Conservation (phyloP, 2,888 invertebrate species). For the Odontothrips loti region DNA sequence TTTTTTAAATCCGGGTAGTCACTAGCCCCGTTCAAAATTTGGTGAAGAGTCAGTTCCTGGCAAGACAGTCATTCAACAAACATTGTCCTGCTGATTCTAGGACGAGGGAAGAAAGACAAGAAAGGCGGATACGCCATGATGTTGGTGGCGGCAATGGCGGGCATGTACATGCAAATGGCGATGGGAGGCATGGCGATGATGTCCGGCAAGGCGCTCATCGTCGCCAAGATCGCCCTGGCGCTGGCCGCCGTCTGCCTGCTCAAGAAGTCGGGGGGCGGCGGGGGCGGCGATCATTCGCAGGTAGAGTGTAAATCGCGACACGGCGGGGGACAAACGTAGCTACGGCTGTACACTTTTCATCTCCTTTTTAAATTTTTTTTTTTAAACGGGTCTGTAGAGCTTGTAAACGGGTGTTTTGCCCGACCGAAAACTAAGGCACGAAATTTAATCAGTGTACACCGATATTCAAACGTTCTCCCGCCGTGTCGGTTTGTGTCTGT, state of each 20-base stretch:
- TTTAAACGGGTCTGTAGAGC: too few species aligned
- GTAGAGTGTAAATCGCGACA: not conserved
- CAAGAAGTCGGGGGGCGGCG: slow-evolving; percentile 39
- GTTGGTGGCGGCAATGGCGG: slow-evolving; percentile 55
- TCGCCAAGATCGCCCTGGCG: slow-evolving; percentile 62
- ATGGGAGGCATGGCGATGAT: slow-evolving; percentile 64
- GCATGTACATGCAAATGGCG: slow-evolving; percentile 61
- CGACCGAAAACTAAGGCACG: too few species aligned
- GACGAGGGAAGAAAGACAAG: slow-evolving; percentile 52
- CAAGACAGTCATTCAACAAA: too few species aligned
- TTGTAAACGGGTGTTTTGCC: too few species aligned
- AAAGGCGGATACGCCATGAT: slow-evolving; percentile 53
- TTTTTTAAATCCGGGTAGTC: too few species aligned
- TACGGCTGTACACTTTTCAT: not conserved
- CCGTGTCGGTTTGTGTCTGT: not conserved
- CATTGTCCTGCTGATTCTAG: slow-evolving; percentile 43
- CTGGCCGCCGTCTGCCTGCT: slow-evolving; percentile 51
- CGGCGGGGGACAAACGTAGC: too few species aligned
- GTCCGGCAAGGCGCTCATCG: slow-evolving; percentile 62
- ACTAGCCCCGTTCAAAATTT: too few species aligned
- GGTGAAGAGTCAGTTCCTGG: too few species aligned
- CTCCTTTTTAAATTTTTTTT: too few species aligned
- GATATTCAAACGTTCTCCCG: not conserved
- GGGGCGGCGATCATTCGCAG: slow-evolving; percentile 36
- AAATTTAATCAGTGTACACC: too few species aligned